Evolutionary conservation across 1,140 invertebrate species (phyloP).

Genomic region (Apis dorsata): DNA sequence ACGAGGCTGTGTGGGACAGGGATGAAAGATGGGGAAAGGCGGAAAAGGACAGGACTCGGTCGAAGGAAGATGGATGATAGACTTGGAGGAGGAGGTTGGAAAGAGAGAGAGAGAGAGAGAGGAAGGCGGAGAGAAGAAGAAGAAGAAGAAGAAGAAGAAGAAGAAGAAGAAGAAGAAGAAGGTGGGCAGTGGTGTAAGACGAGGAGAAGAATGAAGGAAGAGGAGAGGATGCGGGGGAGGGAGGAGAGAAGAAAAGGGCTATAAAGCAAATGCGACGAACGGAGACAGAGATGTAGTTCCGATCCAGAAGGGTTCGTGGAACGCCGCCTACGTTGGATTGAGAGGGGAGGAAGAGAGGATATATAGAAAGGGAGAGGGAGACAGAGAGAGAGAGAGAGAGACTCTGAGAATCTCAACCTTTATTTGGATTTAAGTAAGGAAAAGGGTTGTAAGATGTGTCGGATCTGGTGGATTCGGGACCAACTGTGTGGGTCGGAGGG

Average conservation of each 20-base stretch:
- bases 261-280: constrained; percentile 56
- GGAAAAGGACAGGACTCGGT: constrained; percentile 30
- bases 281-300: constrained; percentile 59
- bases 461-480: constrained; percentile 31
- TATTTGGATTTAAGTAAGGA: constrained; percentile 77
- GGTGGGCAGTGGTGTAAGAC: constrained; percentile 63
- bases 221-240: constrained; percentile 28
- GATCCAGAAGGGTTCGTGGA: constrained; percentile 65
- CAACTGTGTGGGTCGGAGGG: constrained; percentile 1
- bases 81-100: constrained; percentile 36
- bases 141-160: constrained; percentile 32
- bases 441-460: constrained; percentile 74
- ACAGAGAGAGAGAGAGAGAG: background rate
- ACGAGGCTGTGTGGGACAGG: constrained; percentile 52
- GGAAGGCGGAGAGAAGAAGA: constrained; percentile 49
- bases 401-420: constrained; percentile 75
- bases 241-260: constrained; percentile 48
- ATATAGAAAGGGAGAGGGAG: too few species aligned
- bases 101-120: constrained; percentile 46
- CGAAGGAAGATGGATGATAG: constrained; percentile 50
- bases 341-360: constrained; percentile 10
- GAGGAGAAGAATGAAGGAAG: constrained; percentile 37
- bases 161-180: constrained; percentile 63
- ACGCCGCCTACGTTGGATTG: constrained; percentile 58
- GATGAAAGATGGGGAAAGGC: constrained; percentile 61